Conservation (phyloP, 2,113 vertebrate species). For the Glareola pratincola region DNA sequence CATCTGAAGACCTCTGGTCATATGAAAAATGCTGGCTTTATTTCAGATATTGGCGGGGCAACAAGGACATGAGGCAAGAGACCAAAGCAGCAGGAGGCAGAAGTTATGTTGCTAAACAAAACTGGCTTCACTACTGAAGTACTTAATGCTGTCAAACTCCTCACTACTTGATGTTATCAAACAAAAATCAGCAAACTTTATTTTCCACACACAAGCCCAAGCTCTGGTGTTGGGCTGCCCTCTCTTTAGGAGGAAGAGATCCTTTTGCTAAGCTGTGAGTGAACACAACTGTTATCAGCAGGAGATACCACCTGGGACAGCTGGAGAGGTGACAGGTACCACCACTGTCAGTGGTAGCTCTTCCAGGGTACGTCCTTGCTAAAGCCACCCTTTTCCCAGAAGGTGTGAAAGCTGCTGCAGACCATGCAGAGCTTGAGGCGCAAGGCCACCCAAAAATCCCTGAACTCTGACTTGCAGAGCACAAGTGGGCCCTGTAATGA, state of each 20-base stretch:
- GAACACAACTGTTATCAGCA: background rate
- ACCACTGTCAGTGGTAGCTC: background rate
- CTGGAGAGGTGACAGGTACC: background rate
- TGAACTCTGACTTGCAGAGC: background rate
- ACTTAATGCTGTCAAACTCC: background rate
- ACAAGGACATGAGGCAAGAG: background rate
- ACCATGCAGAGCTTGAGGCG: background rate
- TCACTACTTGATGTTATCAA: background rate
- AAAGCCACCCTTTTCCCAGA: background rate
- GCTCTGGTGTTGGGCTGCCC: too few species aligned
- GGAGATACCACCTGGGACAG: background rate
- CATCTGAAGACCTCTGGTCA: background rate
- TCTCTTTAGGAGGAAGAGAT: background rate
- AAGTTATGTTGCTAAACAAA: background rate
- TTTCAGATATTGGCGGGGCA: background rate
- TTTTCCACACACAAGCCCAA: background rate
- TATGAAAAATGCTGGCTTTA: background rate
- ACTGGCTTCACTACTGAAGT: background rate
- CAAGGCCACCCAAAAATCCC: fast-evolving
- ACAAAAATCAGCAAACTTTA: background rate
- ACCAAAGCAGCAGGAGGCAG: background rate
- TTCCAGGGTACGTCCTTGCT: background rate
- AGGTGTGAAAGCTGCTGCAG: background rate
- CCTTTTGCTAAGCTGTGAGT: background rate
- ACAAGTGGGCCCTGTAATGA: fast-evolving